These are phyloP conservation scores for Riparia riparia DNA, from an alignment of 2,113 vertebrate genomes.

Conservation along the genomic window DNA sequence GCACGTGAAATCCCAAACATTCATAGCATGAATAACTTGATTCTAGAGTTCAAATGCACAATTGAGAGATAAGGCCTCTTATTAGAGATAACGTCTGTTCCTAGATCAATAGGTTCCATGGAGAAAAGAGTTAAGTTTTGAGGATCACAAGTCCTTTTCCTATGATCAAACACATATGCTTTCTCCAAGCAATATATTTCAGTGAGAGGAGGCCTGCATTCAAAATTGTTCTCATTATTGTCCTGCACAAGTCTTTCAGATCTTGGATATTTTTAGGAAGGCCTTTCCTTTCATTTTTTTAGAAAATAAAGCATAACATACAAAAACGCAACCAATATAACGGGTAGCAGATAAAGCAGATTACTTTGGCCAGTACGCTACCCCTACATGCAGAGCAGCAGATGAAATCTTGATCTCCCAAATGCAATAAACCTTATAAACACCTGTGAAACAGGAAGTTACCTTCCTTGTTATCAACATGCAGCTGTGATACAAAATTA, in stretches of 20 bases:
- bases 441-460: background rate
- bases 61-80: background rate
- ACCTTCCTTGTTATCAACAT: background rate
- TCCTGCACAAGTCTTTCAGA: background rate
- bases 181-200: background rate
- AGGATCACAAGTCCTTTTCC: background rate
- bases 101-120: background rate
- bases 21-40: background rate
- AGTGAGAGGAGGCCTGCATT: background rate
- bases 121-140: background rate
- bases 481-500: constrained; percentile 25
- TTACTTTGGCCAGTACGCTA: background rate
- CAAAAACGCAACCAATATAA: background rate
- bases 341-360: background rate
- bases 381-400: background rate
- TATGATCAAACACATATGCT: background rate
- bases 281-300: background rate
- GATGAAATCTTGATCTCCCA: background rate
- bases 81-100: background rate
- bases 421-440: constrained; percentile 15
- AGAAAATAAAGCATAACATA: background rate
- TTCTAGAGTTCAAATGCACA: background rate
- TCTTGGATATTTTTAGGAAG: background rate
- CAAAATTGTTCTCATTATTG: background rate
- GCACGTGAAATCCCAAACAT: background rate